These are phyloP conservation scores for Poeciliopsis presidionis DNA, from an alignment of 2,797 vertebrate species.

Conservation along the genomic window DNA sequence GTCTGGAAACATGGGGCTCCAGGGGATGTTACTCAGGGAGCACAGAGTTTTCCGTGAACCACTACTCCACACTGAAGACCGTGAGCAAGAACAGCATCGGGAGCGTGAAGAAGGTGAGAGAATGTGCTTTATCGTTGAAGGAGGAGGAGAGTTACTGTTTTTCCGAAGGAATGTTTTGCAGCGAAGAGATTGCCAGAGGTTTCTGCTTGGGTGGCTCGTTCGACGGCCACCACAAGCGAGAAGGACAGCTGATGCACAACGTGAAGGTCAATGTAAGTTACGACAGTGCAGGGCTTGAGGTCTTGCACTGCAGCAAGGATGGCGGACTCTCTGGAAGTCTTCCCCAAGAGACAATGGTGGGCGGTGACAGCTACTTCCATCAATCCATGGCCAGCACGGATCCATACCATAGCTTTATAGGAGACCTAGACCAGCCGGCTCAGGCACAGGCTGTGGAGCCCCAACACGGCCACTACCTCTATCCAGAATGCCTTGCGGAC, in stretches of 20 bases:
- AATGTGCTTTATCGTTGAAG: slow-evolving; percentile 85
- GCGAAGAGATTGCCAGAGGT: slow-evolving; percentile 81
- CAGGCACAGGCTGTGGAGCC: slow-evolving; percentile 79
- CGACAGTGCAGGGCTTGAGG: slow-evolving; percentile 73
- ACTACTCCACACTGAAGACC: slow-evolving; percentile 82
- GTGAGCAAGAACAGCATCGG: slow-evolving; percentile 78
- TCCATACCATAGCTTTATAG: slow-evolving; percentile 85
- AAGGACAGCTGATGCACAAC: slow-evolving; percentile 80
- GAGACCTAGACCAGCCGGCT: slow-evolving; percentile 78
- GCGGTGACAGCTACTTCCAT: slow-evolving; percentile 79
- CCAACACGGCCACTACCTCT: slow-evolving; percentile 83
- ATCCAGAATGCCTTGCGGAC: slow-evolving; percentile 87
- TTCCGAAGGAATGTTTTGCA: slow-evolving; percentile 82
- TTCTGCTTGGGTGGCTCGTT: slow-evolving; percentile 79
- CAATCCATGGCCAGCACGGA: slow-evolving; percentile 79
- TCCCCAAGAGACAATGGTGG: slow-evolving; percentile 80
- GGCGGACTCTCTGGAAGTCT: slow-evolving; percentile 72
- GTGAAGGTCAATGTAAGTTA: slow-evolving; percentile 82
- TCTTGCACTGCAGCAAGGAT: slow-evolving; percentile 79
- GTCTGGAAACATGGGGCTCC: slow-evolving; percentile 82
- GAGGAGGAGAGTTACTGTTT: slow-evolving; percentile 85
- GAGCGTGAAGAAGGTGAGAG: slow-evolving; percentile 81
- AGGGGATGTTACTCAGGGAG: slow-evolving; percentile 85
- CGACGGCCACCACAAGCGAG: slow-evolving; percentile 80
- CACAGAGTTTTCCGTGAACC: slow-evolving; percentile 81